Conservation (phyloP, 2,797 vertebrate species). For the Arremon brunneinucha region DNA sequence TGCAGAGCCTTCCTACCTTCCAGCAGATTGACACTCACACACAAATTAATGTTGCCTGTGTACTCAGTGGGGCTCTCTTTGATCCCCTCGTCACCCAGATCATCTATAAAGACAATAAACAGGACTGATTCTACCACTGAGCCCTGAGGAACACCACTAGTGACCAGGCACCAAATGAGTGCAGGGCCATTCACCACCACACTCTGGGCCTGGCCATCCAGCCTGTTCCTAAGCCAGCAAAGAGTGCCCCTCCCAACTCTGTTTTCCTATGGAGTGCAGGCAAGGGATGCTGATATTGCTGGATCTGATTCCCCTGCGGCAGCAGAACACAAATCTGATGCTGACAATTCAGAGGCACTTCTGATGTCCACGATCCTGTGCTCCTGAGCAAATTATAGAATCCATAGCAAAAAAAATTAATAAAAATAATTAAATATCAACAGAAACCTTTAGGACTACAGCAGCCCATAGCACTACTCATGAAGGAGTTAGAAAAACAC, state of each 20-base stretch:
- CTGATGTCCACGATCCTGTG: background rate
- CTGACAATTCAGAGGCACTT: background rate
- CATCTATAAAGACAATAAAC: background rate
- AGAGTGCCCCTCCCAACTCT: background rate
- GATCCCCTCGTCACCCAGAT: background rate
- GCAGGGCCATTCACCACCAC: background rate
- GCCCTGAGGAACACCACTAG: background rate
- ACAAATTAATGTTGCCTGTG: accelerated
- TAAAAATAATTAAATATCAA: background rate
- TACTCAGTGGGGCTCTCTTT: background rate
- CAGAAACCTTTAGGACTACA: background rate
- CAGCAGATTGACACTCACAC: background rate
- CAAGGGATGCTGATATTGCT: background rate
- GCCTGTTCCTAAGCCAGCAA: background rate
- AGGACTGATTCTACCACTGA: background rate
- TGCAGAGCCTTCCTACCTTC: background rate
- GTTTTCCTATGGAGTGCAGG: background rate
- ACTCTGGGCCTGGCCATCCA: too few species aligned
- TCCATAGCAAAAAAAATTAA: background rate
- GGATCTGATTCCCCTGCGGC: background rate
- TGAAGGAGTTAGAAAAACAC: background rate
- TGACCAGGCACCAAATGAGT: background rate
- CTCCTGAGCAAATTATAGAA: background rate
- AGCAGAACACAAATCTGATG: background rate
- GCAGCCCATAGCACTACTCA: background rate